A percentile compares a stretch with the other conserved stretches of the same genome.
These are phyloP conservation scores for Pseudopodoces humilis DNA, from an alignment of 2,113 vertebrate genomes.

Conservation along the genomic window DNA sequence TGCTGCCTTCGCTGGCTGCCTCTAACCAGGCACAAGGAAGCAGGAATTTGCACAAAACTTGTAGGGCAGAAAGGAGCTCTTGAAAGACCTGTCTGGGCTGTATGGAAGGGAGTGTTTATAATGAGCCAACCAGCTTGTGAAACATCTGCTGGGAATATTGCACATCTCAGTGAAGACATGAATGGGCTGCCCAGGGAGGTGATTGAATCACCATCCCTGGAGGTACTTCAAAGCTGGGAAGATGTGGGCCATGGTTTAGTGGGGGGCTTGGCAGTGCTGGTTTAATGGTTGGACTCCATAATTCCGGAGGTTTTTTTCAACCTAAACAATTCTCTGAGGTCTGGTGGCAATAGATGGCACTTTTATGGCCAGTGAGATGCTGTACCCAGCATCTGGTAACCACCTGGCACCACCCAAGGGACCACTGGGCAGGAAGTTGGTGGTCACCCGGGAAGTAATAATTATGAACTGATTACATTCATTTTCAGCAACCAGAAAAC, in stretches of 20 bases:
- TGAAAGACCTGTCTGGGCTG: not conserved
- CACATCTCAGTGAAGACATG: not conserved
- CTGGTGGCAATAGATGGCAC: not conserved
- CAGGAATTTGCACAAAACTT: not conserved
- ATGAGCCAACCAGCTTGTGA: not conserved
- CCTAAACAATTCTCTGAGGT: not conserved
- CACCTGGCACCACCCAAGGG: not conserved
- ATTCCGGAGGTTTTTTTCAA: not conserved
- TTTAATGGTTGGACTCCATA: not conserved
- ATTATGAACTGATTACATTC: not conserved
- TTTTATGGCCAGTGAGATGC: not conserved
- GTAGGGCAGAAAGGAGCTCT: not conserved
- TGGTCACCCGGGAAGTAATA: not conserved
- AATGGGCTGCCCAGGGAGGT: not conserved
- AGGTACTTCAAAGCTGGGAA: not conserved
- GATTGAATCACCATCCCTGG: not conserved
- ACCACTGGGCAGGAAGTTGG: not conserved
- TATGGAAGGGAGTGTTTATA: not conserved
- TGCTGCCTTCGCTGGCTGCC: accelerated
- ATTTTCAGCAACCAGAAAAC: not conserved
- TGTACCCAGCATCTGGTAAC: no score
- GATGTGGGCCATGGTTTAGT: not conserved
- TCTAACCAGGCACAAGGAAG: not conserved
- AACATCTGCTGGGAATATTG: not conserved
- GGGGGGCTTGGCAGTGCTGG: not conserved